Evolutionary conservation across 2,113 vertebrate species (phyloP).

Genomic region (Nymphicus hollandicus): DNA sequence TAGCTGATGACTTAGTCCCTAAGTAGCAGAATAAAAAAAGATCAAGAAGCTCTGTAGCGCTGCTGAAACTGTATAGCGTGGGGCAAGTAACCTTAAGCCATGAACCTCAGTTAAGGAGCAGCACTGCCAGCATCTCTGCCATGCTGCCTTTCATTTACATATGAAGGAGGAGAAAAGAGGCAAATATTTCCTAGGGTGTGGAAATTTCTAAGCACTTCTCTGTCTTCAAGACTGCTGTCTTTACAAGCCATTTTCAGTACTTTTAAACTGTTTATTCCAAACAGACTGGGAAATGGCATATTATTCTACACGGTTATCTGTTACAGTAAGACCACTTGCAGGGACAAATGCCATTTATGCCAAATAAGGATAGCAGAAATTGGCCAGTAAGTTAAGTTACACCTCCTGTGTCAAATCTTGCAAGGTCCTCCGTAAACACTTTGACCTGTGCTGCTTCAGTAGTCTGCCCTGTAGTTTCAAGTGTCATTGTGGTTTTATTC

Average conservation of each 20-base stretch:
- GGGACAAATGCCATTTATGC: background rate
- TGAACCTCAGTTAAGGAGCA: background rate
- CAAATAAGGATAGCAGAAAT: background rate
- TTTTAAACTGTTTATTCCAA: background rate
- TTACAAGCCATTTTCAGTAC: background rate
- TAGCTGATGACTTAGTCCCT: background rate
- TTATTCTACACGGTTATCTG: background rate
- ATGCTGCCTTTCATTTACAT: background rate
- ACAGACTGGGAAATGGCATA: rapidly evolving
- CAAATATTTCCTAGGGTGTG: background rate
- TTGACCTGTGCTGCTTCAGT: background rate
- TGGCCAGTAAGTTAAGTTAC: background rate
- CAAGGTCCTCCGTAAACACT: background rate
- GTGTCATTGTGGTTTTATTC: background rate
- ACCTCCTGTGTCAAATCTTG: background rate
- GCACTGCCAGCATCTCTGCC: background rate
- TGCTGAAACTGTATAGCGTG: background rate
- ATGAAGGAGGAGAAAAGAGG: background rate
- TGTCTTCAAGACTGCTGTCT: background rate
- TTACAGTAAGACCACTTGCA: background rate
- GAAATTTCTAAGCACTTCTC: background rate
- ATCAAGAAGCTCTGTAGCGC: background rate
- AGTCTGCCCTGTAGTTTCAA: background rate
- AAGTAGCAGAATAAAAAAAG: background rate
- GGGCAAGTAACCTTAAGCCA: background rate